Percentiles rank a stretch among this genome's conserved stretches.
These are phyloP conservation scores for Zaprionus davidi DNA, from an alignment of 1,140 invertebrate species.

Conservation along the genomic window DNA sequence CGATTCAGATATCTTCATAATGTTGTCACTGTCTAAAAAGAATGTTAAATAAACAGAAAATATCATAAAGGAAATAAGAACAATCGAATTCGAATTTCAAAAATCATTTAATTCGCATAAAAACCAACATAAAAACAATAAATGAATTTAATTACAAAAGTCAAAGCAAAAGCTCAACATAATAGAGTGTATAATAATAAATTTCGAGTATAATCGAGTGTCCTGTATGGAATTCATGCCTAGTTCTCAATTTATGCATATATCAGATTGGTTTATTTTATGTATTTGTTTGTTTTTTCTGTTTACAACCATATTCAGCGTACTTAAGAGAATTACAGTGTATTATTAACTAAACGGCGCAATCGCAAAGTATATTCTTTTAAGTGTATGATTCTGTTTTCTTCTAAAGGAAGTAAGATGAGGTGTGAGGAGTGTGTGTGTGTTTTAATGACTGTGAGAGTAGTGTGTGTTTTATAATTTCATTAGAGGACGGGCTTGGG, in stretches of 20 bases:
- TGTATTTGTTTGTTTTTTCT: constrained; percentile 21
- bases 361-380: constrained; percentile 37
- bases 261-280: constrained; percentile 30
- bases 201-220: constrained; percentile 49
- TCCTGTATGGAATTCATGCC: constrained; percentile 40
- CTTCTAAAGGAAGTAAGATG: constrained; percentile 21
- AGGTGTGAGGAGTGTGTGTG: constrained; percentile 15
- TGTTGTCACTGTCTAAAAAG: not conserved
- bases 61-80: constrained; percentile 7
- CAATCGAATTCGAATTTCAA: constrained; percentile 13
- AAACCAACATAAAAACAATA: constrained; percentile 72
- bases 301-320: constrained; percentile 74
- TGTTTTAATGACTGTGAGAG: constrained; percentile 35
- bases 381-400: not conserved
- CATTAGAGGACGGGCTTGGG: constrained; percentile 67
- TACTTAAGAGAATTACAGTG: constrained; percentile 62
- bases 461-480: constrained; percentile 56
- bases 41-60: not conserved
- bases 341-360: constrained; percentile 67
- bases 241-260: constrained; percentile 33
- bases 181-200: constrained; percentile 39
- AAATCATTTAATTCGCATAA: constrained; percentile 66
- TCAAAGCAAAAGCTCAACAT: constrained; percentile 53
- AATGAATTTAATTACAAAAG: constrained; percentile 68
- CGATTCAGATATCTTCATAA: not conserved